Evolutionary conservation across 2,113 vertebrate genomes (phyloP).

Genomic region (Rhizomys pruinosus): DNA sequence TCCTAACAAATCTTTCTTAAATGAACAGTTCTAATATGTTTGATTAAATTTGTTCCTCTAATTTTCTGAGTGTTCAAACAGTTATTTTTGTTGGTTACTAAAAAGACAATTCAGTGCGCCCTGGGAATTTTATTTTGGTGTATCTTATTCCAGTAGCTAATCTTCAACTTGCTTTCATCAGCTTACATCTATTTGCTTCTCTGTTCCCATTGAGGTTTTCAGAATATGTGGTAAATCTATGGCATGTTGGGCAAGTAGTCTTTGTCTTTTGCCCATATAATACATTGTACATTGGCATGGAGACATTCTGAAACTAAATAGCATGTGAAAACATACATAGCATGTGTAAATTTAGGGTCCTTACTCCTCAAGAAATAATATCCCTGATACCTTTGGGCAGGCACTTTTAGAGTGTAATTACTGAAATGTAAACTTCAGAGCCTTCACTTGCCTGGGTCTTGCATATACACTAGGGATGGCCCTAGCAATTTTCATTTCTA

Average conservation of each 20-base stretch:
- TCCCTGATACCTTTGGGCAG: neutral
- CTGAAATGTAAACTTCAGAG: neutral
- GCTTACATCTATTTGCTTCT: neutral
- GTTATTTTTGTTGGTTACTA: neutral
- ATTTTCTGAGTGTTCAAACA: constrained; percentile 3
- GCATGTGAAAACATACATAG: constrained; percentile 11
- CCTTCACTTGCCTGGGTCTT: neutral
- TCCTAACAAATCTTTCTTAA: constrained; percentile 28
- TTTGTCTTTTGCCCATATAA: neutral
- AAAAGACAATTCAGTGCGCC: neutral
- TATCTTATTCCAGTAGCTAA: neutral
- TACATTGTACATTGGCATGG: neutral
- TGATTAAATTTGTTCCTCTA: constrained; percentile 29
- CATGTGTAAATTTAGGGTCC: constrained; percentile 10
- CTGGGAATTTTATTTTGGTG: constrained; percentile 17
- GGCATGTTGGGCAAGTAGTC: neutral
- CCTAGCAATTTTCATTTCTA: neutral
- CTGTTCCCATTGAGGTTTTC: neutral
- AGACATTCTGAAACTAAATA: constrained; percentile 53
- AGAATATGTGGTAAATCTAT: neutral
- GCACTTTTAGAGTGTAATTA: constrained; percentile 8
- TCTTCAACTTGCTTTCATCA: neutral
- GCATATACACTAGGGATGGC: neutral
- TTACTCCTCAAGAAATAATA: constrained; percentile 49
- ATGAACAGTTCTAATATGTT: constrained; percentile 7